These are phyloP conservation scores for Caenorhabditis panamensis DNA, from an alignment of 2,888 invertebrate genomes.

Conservation along the genomic window DNA sequence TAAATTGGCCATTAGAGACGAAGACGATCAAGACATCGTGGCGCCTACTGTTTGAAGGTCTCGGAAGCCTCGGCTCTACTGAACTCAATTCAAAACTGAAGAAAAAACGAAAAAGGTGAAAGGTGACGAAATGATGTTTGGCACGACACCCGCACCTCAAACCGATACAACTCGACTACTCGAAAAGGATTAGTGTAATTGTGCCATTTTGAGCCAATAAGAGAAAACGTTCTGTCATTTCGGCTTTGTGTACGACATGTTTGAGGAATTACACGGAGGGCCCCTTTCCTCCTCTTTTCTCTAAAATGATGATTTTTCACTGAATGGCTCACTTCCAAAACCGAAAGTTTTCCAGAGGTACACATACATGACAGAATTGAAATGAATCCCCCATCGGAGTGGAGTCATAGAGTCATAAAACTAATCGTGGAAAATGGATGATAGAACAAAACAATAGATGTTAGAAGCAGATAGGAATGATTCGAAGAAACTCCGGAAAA, in stretches of 20 bases:
- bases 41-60: not conserved
- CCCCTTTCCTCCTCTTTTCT: slow-evolving; percentile 25
- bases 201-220: slow-evolving; percentile 66
- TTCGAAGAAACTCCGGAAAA: slow-evolving; percentile 4
- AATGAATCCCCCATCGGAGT: not conserved
- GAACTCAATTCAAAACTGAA: not conserved
- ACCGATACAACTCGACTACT: slow-evolving; percentile 55
- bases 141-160: slow-evolving; percentile 25
- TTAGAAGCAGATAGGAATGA: not conserved
- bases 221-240: slow-evolving; percentile 63
- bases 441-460: slow-evolving; percentile 11
- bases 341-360: not conserved
- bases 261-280: slow-evolving; percentile 53
- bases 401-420: slow-evolving; percentile 5
- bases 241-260: slow-evolving; percentile 63
- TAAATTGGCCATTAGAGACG: not conserved
- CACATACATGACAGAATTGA: not conserved
- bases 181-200: slow-evolving; percentile 63
- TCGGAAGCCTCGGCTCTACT: not conserved
- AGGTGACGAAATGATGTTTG: slow-evolving; percentile 52
- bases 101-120: not conserved
- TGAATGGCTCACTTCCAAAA: slow-evolving; percentile 3
- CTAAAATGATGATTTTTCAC: slow-evolving; percentile 36
- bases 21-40: not conserved
- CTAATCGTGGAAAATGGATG: slow-evolving; percentile 3